phyloP scores from a whole-genome alignment of 2,888 invertebrate species.

The Perithous albicinctus region DNA sequence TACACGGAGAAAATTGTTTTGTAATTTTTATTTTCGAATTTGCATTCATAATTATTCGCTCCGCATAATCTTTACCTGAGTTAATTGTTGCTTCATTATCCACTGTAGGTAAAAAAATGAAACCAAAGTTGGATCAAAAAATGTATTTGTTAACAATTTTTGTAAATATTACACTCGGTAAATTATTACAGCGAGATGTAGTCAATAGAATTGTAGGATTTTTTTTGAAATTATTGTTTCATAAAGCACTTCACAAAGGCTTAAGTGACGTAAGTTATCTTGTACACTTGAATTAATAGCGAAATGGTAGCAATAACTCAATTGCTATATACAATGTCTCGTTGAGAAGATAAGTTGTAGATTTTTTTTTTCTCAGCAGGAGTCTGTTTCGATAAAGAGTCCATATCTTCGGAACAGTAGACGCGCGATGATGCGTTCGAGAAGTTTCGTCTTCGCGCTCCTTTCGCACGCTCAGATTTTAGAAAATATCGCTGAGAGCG shows the following conservation, averaged over 20 bases:
- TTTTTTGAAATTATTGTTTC: not conserved
- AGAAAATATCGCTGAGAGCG: constrained; percentile 35
- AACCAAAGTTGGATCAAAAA: not conserved
- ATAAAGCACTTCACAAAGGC: not conserved
- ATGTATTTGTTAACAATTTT: not conserved
- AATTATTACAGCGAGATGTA: not conserved
- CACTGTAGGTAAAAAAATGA: no score
- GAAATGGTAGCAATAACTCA: not conserved
- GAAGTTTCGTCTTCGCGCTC: constrained; percentile 11
- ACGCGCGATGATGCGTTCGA: not conserved
- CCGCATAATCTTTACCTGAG: no score
- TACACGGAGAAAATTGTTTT: not conserved
- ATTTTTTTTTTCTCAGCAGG: not conserved
- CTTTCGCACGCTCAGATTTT: constrained; percentile 19
- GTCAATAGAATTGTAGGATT: not conserved
- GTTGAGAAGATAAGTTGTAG: constrained; percentile 10
- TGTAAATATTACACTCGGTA: not conserved
- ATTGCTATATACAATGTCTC: constrained; percentile 5
- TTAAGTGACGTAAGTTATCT: not conserved
- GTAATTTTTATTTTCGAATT: not conserved
- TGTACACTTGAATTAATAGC: not conserved
- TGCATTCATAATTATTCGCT: no score
- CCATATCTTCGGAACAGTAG: not conserved
- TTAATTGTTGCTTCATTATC: no score
- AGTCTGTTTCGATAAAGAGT: not conserved